Percentiles rank a stretch among this genome's conserved stretches.
These are phyloP conservation scores for Peromyscus maniculatus DNA, from an alignment of 2,113 vertebrate species.

Conservation along the genomic window DNA sequence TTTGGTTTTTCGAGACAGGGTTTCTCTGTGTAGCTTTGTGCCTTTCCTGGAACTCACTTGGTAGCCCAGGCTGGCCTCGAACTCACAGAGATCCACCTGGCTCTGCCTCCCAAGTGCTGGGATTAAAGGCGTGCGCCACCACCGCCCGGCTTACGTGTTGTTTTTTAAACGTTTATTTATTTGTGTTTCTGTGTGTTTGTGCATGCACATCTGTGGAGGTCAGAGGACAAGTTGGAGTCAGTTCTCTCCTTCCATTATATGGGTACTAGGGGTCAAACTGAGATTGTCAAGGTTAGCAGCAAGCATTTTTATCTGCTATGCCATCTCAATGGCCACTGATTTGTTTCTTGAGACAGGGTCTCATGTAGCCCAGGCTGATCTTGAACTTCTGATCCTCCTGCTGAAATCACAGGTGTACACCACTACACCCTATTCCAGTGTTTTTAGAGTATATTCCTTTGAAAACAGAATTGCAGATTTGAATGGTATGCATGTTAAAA, in stretches of 20 bases:
- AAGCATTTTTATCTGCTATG: background rate
- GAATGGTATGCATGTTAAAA: background rate
- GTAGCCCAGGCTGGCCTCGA: too few species aligned
- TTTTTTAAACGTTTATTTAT: background rate
- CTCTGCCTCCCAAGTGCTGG: too few species aligned
- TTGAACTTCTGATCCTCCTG: background rate
- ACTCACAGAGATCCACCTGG: too few species aligned
- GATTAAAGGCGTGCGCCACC: too few species aligned
- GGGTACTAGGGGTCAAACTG: background rate
- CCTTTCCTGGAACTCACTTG: too few species aligned
- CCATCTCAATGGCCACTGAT: background rate
- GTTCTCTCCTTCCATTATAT: background rate
- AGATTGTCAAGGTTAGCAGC: background rate
- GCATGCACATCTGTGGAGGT: background rate
- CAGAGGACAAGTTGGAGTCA: background rate
- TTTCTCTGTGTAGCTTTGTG: too few species aligned
- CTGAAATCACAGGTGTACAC: too few species aligned
- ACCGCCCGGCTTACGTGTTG: background rate
- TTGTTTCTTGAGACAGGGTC: background rate
- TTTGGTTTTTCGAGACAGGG: too few species aligned
- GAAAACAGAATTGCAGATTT: background rate
- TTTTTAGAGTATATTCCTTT: background rate
- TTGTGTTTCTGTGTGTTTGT: background rate
- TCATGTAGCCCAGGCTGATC: background rate
- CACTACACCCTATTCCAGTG: background rate